Evolutionary conservation across 2,113 vertebrate genomes (phyloP), one percentile per base, ranked within the genome.

Genomic region (Panurus biarmicus): DNA sequence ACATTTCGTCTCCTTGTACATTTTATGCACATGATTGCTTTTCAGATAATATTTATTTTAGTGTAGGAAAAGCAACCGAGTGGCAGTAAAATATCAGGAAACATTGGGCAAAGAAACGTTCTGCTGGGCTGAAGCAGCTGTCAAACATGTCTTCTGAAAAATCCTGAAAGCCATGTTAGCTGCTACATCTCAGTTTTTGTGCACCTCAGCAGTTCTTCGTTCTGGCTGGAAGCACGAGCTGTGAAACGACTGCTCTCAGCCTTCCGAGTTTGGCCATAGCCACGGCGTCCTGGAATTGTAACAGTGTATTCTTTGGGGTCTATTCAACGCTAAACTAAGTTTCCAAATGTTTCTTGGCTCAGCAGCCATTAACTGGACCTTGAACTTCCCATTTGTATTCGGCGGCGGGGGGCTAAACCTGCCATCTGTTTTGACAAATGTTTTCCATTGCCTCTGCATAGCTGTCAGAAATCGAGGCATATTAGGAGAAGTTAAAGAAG

Each of bases 401-500:
- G 22, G 38, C 42, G 61, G 76, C 3, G 0, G 73, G 79, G 65
- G 60, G 20, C 53, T 76, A 93, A 56, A 4, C 2, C 71, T 76
- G 78, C 73, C 88, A 82, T 91, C 70, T 94, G 72, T 95, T 96
- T 88, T 87, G 80, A 93, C 72, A 96, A 89, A 95, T 85, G 83
- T 92, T 96, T 96, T 83, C 83, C 74, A 95, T 92, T 93, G 80
- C 83, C 82, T 86, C 54, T 61, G 73, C 86, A 78, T 74, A 83
- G 81, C 45, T 76, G 76, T 89, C 47, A 85, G 80, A 95, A 72
- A 69, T 80, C 2, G 8, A 87, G 47, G 61, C 31, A 28, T 58
- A 60, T 71, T 87, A 79, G 44, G 24, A 80, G 47, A 88, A 88
- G 48, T 42, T 89, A 45, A 87, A 64, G 17, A 87, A 64, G 17